Base-by-base conservation (phyloP, 92 coral and sea anemone species). In the Virgularia gustaviana region DNA sequence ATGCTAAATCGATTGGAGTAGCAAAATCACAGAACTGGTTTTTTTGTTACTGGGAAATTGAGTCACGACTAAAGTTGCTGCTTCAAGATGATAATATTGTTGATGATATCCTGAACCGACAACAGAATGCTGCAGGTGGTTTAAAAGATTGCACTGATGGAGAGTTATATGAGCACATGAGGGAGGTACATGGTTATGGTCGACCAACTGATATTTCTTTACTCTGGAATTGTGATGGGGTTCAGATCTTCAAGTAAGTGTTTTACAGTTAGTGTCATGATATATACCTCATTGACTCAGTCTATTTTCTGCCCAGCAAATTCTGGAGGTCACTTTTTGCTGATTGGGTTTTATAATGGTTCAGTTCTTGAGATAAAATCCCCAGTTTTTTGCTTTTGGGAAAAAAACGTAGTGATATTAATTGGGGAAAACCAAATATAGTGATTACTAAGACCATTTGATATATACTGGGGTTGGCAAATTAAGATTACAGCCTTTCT, bases 211-310 rank as follows among this genome's bases (percentile, higher is more conserved):
- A 47, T 47, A 47, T 47, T 47, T 47, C 18, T 15, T 25, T 47
- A 15, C 55, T 47, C 22, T 47, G 55, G 55, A 47, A 47, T 47
- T 19, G 15, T 47, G 55, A 47, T 47, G 55, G 55, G 15, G 55
- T 47, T 19, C 55, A 19, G 20, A 25, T 47, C 20, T 47, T 47
- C 55, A 47, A 25, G 55, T 47, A 47, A 47, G 22, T 47, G 15
- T n/a, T n/a, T n/a, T n/a, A n/a, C n/a, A n/a, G n/a, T n/a, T n/a
- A n/a, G n/a, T n/a, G n/a, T n/a, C n/a, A n/a, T n/a, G n/a, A n/a
- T n/a, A n/a, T n/a, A n/a, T n/a, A n/a, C n/a, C n/a, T n/a, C n/a
- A n/a, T n/a, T n/a, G n/a, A n/a, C n/a, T n/a, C n/a, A n/a, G n/a
- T n/a, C n/a, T n/a, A n/a, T n/a, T n/a, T n/a, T n/a, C n/a, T n/a